These are phyloP conservation scores for Ochropacha duplaris DNA, from an alignment of 2,888 invertebrate genomes.

Conservation along the genomic window DNA sequence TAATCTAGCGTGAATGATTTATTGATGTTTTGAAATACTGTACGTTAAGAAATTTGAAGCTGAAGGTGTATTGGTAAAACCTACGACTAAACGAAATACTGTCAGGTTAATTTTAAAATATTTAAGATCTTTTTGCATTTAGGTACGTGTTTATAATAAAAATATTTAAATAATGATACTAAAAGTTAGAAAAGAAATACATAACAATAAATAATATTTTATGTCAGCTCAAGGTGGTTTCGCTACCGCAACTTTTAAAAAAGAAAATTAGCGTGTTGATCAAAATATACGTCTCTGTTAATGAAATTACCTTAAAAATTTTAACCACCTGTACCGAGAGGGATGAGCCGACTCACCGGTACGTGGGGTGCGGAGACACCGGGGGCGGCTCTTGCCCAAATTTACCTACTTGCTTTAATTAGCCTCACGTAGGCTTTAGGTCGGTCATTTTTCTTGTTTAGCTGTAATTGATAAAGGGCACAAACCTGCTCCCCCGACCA, in stretches of 20 bases:
- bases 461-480: conserved; percentile 79
- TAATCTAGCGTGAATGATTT: conserved; percentile 81
- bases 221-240: background rate
- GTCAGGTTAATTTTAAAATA: too few species aligned
- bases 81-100: too few species aligned
- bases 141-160: too few species aligned
- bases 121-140: too few species aligned
- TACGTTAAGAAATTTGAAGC: conserved; percentile 22
- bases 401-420: conserved; percentile 80
- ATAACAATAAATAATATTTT: too few species aligned
- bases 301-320: conserved; percentile 71
- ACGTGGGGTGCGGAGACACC: conserved; percentile 45
- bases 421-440: conserved; percentile 73
- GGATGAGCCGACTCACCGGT: conserved; percentile 31
- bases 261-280: conserved; percentile 58
- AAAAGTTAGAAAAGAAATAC: background rate
- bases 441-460: conserved; percentile 80
- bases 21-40: conserved; percentile 69
- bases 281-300: conserved; percentile 66
- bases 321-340: conserved; percentile 68
- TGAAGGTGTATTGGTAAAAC: too few species aligned
- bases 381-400: conserved; percentile 55
- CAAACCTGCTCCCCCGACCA: conserved; percentile 39
- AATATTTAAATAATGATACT: background rate
- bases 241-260: conserved; percentile 25